A percentile compares a stretch with the other conserved stretches of the same genome.
phyloP scores from a whole-genome alignment of 2,888 invertebrate genomes.

The Sinelater perroti region DNA sequence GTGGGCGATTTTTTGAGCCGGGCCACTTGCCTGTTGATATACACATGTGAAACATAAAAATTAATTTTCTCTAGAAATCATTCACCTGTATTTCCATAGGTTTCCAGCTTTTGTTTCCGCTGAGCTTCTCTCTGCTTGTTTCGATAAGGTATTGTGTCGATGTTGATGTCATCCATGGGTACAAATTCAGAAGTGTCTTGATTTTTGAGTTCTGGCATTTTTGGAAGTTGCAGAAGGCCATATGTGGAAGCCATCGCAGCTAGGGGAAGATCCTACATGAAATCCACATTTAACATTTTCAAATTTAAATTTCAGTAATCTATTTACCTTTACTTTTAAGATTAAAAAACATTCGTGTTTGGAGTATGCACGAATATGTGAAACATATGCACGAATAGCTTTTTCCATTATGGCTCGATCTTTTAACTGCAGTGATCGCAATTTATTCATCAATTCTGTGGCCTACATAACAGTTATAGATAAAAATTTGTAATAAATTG shows the following conservation, averaged over 20 bases:
- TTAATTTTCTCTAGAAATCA: neutral
- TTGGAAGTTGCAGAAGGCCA: slow-evolving; percentile 88
- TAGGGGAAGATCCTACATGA: slow-evolving; percentile 77
- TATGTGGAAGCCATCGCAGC: slow-evolving; percentile 86
- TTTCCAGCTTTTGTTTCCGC: slow-evolving; percentile 74
- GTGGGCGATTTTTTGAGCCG: slow-evolving; percentile 54
- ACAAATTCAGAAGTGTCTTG: slow-evolving; percentile 65
- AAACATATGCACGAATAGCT: slow-evolving; percentile 92
- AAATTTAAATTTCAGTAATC: neutral
- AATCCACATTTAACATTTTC: neutral
- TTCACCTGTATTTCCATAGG: slow-evolving; percentile 74
- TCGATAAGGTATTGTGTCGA: slow-evolving; percentile 78
- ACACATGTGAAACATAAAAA: neutral
- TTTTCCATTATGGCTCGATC: slow-evolving; percentile 87
- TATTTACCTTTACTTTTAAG: slow-evolving; percentile 75
- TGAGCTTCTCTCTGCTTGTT: slow-evolving; percentile 81
- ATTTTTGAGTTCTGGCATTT: slow-evolving; percentile 93
- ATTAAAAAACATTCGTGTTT: slow-evolving; percentile 96
- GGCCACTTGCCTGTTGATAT: slow-evolving; percentile 55
- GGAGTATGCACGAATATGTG: slow-evolving; percentile 90
- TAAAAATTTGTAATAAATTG: neutral
- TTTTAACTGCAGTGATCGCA: slow-evolving; percentile 71
- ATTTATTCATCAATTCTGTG: slow-evolving; percentile 63
- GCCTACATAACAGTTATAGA: slow-evolving; percentile 41
- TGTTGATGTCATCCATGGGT: slow-evolving; percentile 70